Evolutionary conservation across 1,140 invertebrate genomes (phyloP).

Genomic region (Aphaenogaster rudis): DNA sequence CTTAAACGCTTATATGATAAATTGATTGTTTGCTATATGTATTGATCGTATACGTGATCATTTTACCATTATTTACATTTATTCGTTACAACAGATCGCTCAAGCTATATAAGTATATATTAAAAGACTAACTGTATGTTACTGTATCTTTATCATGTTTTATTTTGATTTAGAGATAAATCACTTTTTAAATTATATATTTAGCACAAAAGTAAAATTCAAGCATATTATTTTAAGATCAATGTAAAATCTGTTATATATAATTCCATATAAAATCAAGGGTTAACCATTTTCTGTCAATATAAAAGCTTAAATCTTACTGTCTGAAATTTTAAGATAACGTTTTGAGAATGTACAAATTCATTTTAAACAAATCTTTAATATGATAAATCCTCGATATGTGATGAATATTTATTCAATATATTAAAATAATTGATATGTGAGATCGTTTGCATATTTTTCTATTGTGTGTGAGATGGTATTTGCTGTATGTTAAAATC

Average conservation of each 20-base stretch:
- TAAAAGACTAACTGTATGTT: conserved; percentile 32
- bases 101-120: not conserved
- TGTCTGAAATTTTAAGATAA: not conserved
- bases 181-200: conserved; percentile 49
- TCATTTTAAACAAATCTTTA: conserved; percentile 30
- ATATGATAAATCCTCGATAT: not conserved
- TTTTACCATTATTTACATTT: conserved; percentile 6
- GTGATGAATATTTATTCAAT: conserved; percentile 44
- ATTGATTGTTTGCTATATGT: not conserved
- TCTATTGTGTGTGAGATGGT: conserved; percentile 10
- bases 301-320: conserved; percentile 16
- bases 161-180: conserved; percentile 61
- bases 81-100: not conserved
- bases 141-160: conserved; percentile 26
- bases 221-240: conserved; percentile 48
- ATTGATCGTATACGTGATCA: not conserved
- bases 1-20: not conserved
- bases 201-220: conserved; percentile 18
- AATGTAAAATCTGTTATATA: conserved; percentile 46
- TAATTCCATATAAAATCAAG: conserved; percentile 63
- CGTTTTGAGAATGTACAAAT: conserved; percentile 34
- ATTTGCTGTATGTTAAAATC: conserved; percentile 27
- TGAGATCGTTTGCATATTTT: not conserved
- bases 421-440: not conserved
- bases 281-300: conserved; percentile 46